Base-by-base conservation (phyloP, 2,888 invertebrate species). In the Galeruca laticollis region DNA sequence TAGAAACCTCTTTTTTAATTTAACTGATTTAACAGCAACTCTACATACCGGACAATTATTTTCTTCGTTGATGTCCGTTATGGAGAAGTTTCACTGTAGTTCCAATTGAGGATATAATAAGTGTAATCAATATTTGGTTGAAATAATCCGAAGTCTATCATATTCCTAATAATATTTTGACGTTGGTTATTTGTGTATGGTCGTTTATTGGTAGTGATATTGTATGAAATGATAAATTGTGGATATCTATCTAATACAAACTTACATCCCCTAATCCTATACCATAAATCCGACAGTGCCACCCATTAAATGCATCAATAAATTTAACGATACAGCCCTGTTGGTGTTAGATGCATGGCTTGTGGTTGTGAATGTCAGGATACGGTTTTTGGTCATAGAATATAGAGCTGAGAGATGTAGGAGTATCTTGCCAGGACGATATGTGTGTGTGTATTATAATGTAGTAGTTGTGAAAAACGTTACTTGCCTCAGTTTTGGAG, bases 251-350 rank as follows among this genome's bases (percentile, higher is more conserved):
- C 18, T 47, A 15, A 18, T 18, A 47, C 15, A 18, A 18, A 47
- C 15, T 47, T 9, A 47, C 47, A 47, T 15, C 47, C 47, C 15
- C 2, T 18, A 18, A 2, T 33, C 15, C 18, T 33, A 15, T 3
- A 11, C 33, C 56, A 57, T 57, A 57, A 57, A 57, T 57, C 35
- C 35, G 3, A 35, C 56, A 5, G 56, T 57, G 56, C 18, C 35
- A 37, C 4, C 56, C 56, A 57, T 57, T 57, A 35, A 81, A 82
- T 80, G 72, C 70, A 82, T 82, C 82, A 80, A 83, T 83, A 83
- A 83, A 83, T 83, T 82, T 79, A 80, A 78, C 81, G 80, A 81
- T 81, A 82, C 81, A 78, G 79, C 75, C 78, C 79, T 76, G 82
- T 80, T 80, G 77, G 75, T 76, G 76, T 78, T 80, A 83, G 83